Percentiles rank a stretch among this genome's conserved stretches.
phyloP scores from a whole-genome alignment of 1,140 invertebrate species.

The Ctenoplectra terminalis region DNA sequence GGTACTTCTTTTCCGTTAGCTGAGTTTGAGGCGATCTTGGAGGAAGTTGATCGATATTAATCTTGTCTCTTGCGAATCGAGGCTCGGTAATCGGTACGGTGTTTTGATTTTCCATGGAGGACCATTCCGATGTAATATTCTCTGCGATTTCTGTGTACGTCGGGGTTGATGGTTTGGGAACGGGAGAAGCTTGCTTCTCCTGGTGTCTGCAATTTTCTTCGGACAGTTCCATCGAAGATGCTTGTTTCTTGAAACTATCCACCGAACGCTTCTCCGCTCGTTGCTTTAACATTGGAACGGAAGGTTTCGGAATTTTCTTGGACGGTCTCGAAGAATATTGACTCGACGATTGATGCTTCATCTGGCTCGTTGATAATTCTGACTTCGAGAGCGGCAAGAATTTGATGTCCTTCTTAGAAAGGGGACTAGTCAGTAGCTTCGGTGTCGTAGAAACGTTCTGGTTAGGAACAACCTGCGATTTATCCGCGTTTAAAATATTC shows the following conservation, averaged over 20 bases:
- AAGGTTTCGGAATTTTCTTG: not conserved
- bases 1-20: not conserved
- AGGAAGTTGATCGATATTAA: no score
- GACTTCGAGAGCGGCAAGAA: slow-evolving; percentile 11
- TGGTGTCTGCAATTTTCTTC: no score
- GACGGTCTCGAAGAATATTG: not conserved
- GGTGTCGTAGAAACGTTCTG: no score
- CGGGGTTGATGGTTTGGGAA: not conserved
- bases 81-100: no score
- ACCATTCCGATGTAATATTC: not conserved
- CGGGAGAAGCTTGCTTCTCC: not conserved
- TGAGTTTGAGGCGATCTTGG: no score
- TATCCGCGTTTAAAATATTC: not conserved
- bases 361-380: not conserved
- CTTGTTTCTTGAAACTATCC: fast-evolving
- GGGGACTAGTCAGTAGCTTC: not conserved
- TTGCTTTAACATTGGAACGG: not conserved
- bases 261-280: not conserved
- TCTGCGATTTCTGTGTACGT: not conserved
- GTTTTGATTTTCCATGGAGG: not conserved
- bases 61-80: no score
- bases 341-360: not conserved
- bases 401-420: not conserved
- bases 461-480: no score
- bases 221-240: not conserved